Evolutionary conservation across 2,113 vertebrate species (phyloP).

Genomic region (Coptodon bakossiorum): DNA sequence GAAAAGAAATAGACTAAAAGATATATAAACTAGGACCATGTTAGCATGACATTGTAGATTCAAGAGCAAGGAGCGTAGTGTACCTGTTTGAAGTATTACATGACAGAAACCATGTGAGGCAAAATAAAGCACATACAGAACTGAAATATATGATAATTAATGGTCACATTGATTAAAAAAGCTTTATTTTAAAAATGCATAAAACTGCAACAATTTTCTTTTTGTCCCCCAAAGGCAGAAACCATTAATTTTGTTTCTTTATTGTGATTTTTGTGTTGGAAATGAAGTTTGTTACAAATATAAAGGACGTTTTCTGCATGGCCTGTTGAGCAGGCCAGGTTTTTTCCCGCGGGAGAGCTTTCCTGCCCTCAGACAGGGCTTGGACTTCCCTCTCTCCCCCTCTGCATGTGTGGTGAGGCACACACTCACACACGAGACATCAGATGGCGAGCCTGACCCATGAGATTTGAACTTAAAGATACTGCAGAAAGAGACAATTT

Average conservation of each 20-base stretch:
- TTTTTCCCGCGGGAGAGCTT: neutral
- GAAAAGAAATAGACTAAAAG: neutral
- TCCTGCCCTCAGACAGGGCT: neutral
- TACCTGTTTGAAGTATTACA: neutral
- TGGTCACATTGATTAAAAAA: neutral
- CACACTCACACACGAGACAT: neutral
- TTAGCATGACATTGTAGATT: neutral
- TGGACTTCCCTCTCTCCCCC: neutral
- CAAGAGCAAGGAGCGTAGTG: neutral
- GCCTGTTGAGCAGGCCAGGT: neutral
- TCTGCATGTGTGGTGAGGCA: neutral
- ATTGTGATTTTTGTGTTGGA: neutral
- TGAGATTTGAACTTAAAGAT: neutral
- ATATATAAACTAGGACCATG: neutral
- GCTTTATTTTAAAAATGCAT: neutral
- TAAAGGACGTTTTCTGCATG: neutral
- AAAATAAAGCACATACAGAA: neutral
- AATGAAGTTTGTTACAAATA: neutral
- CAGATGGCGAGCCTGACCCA: neutral
- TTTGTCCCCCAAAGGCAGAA: neutral
- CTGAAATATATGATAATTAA: neutral
- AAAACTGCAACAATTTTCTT: neutral
- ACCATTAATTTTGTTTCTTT: neutral
- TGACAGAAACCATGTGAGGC: neutral
- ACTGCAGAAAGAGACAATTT: neutral